Base-by-base conservation (phyloP, 2,797 vertebrate species). In the Sebastes oblongus region DNA sequence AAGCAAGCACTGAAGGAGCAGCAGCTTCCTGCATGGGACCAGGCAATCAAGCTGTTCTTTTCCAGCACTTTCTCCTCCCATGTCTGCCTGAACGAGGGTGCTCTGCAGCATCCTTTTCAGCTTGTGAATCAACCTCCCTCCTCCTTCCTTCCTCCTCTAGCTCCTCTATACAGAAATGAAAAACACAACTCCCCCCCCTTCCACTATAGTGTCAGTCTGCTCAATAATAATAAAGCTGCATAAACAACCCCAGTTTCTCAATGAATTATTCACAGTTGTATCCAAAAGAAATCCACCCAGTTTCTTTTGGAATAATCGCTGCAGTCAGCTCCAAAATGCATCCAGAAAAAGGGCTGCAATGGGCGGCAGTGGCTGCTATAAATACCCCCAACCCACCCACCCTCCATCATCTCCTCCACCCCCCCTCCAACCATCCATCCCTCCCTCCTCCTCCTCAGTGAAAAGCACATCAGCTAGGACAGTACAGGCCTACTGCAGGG, bases 401-500 rank as follows among this genome's bases (percentile, higher is more conserved):
- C 61, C 34, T 2, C 46, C 50, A 22, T 42, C 25, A 11, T 39
- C 39, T 42, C n/a, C 24, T 5, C 5, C 54, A 16, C 58, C 39
- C 52, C 29, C 25, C 46, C 50, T 3, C 71, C 46, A 50, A 82
- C 78, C 80, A 60, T 86, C 78, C 75, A 81, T 76, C 77, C 74
- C 72, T 80, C 80, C 77, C 65, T 77, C 66, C 79, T 87, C 65
- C 79, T 87, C 77, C 55, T 75, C 61, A 42, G 65, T 72, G 84
- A 92, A 90, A 91, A 92, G 87, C 93, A 92, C 91, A 93, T 83
- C 90, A 89, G 91, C 86, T 85, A 86, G 74, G 83, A 91, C 89
- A 90, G 86, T 54, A 54, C 52, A 22, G 52, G n/a, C 52, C 52
- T 62, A 95, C 88, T 92, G 93, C 94, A 95, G 91, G 87, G 85